Conservation (phyloP, 2,888 invertebrate genomes). For the Drosophila recens region DNA sequence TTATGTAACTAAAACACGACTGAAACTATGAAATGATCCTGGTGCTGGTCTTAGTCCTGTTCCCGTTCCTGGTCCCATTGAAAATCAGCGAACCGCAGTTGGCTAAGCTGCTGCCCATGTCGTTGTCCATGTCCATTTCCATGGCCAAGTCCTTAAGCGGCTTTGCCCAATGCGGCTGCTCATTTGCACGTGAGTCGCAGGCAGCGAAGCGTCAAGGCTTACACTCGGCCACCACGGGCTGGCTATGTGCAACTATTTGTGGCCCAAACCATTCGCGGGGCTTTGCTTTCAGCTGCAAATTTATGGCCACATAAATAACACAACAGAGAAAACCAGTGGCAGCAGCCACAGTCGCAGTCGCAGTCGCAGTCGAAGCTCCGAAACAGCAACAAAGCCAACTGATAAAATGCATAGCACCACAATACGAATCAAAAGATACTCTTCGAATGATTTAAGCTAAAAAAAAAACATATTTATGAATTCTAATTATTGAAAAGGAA, state of each 20-base stretch:
- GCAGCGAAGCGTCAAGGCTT: constrained; percentile 76
- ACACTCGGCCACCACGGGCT: constrained; percentile 36
- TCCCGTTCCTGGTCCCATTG: constrained; percentile 40
- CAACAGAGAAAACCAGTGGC: constrained; percentile 75
- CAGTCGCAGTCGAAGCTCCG: constrained; percentile 5
- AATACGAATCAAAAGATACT: constrained; percentile 30
- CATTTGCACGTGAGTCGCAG: constrained; percentile 69
- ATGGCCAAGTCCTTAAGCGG: constrained; percentile 70
- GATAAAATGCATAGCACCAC: not conserved
- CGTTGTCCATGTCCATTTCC: constrained; percentile 61
- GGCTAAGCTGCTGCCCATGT: constrained; percentile 62
- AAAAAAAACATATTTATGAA: no score
- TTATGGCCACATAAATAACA: constrained; percentile 77
- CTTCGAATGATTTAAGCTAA: not conserved
- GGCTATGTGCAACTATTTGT: constrained; percentile 66
- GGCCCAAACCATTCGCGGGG: constrained; percentile 58
- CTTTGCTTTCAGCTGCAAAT: constrained; percentile 79
- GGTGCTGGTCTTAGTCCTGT: not conserved
- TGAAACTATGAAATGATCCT: constrained; percentile 9
- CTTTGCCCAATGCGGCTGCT: constrained; percentile 63
- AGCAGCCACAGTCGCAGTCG: constrained; percentile 37
- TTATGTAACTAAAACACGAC: constrained; percentile 68
- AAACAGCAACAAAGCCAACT: constrained; percentile 17
- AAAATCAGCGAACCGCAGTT: constrained; percentile 75
- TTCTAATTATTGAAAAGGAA: no score